Conservation (phyloP, 2,888 invertebrate species). For the Acronicta aceris region DNA sequence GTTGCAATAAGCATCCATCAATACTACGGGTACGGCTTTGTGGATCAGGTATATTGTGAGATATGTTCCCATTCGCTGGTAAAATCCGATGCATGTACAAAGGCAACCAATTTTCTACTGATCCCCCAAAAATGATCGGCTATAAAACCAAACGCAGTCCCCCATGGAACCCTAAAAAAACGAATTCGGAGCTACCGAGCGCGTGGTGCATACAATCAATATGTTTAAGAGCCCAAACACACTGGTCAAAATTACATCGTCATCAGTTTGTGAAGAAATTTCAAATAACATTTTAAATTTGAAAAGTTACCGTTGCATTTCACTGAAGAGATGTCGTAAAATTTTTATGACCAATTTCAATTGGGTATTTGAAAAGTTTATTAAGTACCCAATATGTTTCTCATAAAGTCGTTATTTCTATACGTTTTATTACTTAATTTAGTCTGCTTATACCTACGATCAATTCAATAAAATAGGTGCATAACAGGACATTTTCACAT, state of each 20-base stretch:
- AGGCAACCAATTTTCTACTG: slow-evolving; percentile 80
- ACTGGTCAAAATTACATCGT: slow-evolving; percentile 28
- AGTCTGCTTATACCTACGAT: not conserved
- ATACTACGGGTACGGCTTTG: slow-evolving; percentile 36
- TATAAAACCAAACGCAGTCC: slow-evolving; percentile 80
- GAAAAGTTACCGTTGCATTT: slow-evolving; percentile 43
- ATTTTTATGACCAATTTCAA: slow-evolving; percentile 37
- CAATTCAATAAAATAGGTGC: not conserved
- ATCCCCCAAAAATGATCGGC: slow-evolving; percentile 83
- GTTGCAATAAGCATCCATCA: slow-evolving; percentile 54
- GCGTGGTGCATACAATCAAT: slow-evolving; percentile 73
- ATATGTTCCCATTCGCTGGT: slow-evolving; percentile 73
- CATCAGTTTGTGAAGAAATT: slow-evolving; percentile 14
- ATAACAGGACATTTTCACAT: slow-evolving; percentile 4
- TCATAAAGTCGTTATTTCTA: slow-evolving; percentile 16
- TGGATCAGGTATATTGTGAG: slow-evolving; percentile 71
- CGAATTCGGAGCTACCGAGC: slow-evolving; percentile 73
- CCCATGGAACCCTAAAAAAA: slow-evolving; percentile 76
- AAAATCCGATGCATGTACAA: slow-evolving; percentile 73
- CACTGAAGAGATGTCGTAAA: slow-evolving; percentile 34
- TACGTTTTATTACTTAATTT: slow-evolving; percentile 24
- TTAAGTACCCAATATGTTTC: slow-evolving; percentile 31
- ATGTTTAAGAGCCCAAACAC: slow-evolving; percentile 53
- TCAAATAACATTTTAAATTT: slow-evolving; percentile 41
- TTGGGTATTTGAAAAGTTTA: slow-evolving; percentile 42